phyloP scores from a whole-genome alignment of 1,140 invertebrate species.

The Thaumetopoea pityocampa region DNA sequence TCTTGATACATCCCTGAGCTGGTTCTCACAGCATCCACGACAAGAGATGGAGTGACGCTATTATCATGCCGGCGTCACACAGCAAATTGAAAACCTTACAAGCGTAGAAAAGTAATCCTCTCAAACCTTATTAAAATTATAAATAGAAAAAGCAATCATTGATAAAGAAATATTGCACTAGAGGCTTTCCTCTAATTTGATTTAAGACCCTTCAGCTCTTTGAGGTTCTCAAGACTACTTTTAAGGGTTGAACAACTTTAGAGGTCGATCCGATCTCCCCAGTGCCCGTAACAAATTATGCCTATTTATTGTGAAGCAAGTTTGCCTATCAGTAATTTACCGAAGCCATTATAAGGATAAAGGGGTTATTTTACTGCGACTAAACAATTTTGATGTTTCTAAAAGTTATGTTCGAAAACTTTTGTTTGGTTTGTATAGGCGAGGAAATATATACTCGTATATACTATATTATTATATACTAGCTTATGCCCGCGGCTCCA shows the following conservation, averaged over 20 bases:
- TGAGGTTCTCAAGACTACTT: neutral
- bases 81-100: too few relatives aligned
- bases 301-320: slow-evolving; percentile 48
- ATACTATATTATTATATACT: too few relatives aligned
- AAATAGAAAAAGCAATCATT: slow-evolving; percentile 5
- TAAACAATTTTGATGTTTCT: slow-evolving; percentile 14
- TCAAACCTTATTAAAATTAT: neutral
- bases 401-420: slow-evolving; percentile 7
- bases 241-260: slow-evolving; percentile 18
- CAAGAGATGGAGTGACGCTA: too few relatives aligned
- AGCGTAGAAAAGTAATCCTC: too few relatives aligned
- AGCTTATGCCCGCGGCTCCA: too few relatives aligned
- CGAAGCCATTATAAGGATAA: slow-evolving; percentile 41
- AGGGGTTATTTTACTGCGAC: slow-evolving; percentile 22
- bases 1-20: too few relatives aligned
- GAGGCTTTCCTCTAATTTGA: slow-evolving; percentile 1
- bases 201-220: neutral
- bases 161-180: slow-evolving; percentile 1
- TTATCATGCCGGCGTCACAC: too few relatives aligned
- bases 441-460: too few relatives aligned
- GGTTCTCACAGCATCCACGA: too few relatives aligned
- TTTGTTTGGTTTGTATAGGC: too few relatives aligned
- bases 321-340: slow-evolving; percentile 54
- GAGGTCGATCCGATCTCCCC: slow-evolving; percentile 8
- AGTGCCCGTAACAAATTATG: slow-evolving; percentile 39